These are phyloP conservation scores for Campopleginae sp. DNA, from an alignment of 2,888 invertebrate species.

Conservation along the genomic window DNA sequence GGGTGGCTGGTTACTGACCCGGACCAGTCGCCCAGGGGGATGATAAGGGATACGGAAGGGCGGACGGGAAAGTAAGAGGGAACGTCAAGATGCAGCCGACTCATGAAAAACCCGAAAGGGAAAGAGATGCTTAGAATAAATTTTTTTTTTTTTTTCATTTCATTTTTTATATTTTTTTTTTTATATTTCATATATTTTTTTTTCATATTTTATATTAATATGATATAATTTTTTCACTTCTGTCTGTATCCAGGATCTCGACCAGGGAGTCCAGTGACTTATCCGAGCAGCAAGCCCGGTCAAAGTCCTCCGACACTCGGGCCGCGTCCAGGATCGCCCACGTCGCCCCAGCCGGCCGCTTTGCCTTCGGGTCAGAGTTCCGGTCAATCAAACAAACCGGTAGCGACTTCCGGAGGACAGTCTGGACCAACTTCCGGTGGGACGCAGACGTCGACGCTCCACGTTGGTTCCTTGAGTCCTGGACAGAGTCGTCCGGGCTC, in stretches of 20 bases:
- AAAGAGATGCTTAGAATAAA: too few relatives aligned
- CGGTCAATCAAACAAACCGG: slow-evolving; percentile 43
- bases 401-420: slow-evolving; percentile 40
- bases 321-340: slow-evolving; percentile 59
- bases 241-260: slow-evolving; percentile 15
- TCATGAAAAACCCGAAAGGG: too few relatives aligned
- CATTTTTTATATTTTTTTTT: too few relatives aligned
- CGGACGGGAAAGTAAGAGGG: too few relatives aligned
- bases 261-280: slow-evolving; percentile 41
- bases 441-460: slow-evolving; percentile 67
- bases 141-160: too few relatives aligned
- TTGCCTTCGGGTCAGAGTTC: slow-evolving; percentile 25
- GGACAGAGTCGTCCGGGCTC: slow-evolving; percentile 52
- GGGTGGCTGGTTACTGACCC: too few relatives aligned
- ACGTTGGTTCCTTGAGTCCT: slow-evolving; percentile 69
- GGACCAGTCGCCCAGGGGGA: too few relatives aligned
- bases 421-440: slow-evolving; percentile 53
- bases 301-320: slow-evolving; percentile 60
- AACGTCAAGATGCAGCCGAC: too few relatives aligned
- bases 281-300: slow-evolving; percentile 39
- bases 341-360: slow-evolving; percentile 36
- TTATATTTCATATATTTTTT: background rate
- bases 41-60: too few relatives aligned
- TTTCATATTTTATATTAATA: background rate
- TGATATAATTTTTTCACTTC: too few relatives aligned